Evolutionary conservation across 2,797 vertebrate species (phyloP), one percentile per base, ranked within the genome.

Genomic region (Valencia hispanica): DNA sequence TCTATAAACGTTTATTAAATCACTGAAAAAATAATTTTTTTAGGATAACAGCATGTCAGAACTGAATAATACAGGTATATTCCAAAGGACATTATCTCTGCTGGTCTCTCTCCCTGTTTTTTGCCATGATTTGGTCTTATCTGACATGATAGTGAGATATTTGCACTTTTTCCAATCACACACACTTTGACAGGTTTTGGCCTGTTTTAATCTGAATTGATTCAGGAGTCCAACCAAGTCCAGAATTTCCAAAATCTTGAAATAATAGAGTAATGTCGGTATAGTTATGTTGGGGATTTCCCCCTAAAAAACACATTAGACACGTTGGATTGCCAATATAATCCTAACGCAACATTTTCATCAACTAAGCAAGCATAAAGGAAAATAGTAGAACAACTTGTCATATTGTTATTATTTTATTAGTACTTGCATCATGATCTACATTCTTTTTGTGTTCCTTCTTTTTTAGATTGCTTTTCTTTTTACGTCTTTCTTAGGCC

Each of bases 121-220:
- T 48, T 48, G 36, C 22, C 53, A 27, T 11, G 11, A 27, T 71
- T 71, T 10, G 65, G 43, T 50, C 57, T 79, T 22, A 63, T 81
- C 78, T 66, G 57, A 72, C 55, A 8, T 25, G 4, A 73, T 17
- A 63, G 22, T 51, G 43, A 77, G 8, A 70, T 72, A 53, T 74
- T 57, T 72, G 30, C 43, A n/a, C 51, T 88, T n/a, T 86, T 74
- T 77, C 80, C 82, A 86, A 88, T 86, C 43, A 11, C 27, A 65
- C 68, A 72, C 73, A 75, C 27, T 32, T 32, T 30, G 43, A 27
- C 50, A 15, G n/a, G 25, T 53, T 20, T 30, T 20, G 78, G 66
- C 39, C 39, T 36, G 48, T 66, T 1, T 41, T 2, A 66, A 34
- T 14, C 9, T 25, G 63, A 88, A 27, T 78, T 45, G 87, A 81